Evolutionary conservation across 37 sponge, comb jelly and placozoan genomes (phyloP), one percentile per base, ranked within the genome.

Genomic region (Chondrilla cf. caribensis): DNA sequence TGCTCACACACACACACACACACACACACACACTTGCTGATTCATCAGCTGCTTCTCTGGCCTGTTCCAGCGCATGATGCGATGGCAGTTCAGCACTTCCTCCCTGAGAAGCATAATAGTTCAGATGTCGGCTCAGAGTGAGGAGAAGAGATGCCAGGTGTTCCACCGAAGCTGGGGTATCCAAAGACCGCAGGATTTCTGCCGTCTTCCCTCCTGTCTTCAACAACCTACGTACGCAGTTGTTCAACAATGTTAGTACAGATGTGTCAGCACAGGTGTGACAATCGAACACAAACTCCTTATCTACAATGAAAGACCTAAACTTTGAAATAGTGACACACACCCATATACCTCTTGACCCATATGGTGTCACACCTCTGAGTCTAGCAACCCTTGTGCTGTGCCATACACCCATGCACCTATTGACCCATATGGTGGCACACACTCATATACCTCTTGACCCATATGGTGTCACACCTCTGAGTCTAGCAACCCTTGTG

Each of bases 1-100:
- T 7, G 15, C 29, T 7, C 64, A 62, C 64, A 47, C 51, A 47
- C 51, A 47, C 51, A 47, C 51, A 47, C 51, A 62, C 64, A 29
- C 29, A 28, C 29, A n/a, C 7, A 15, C 22, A 31, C 71, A 31
- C 55, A 82, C 83, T 71, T 35, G 71, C 71, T 82, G 83, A 44
- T 40, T 82, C 83, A 26, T 70, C 22, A 24, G 71, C 70, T 54
- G 83, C 83, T 55, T 70, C 83, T 25, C 54, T 36, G 2, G 83
- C 83, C 43, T 82, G 83, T 37, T 70, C 71, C 42, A 47, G 28
- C 15, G 83, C 70, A 70, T 42, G 66, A 21, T 36, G 54, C n/a
- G 71, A 40, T 24, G 60, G 67, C 17, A 82, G 72, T 22, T 82
- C 83, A 33, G 83, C 55, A 82, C 71, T 70, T n/a, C 83, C 83